Evolutionary conservation across 2,113 vertebrate genomes (phyloP), one percentile per base, ranked within the genome.

Genomic region (Perognathus longimembris): DNA sequence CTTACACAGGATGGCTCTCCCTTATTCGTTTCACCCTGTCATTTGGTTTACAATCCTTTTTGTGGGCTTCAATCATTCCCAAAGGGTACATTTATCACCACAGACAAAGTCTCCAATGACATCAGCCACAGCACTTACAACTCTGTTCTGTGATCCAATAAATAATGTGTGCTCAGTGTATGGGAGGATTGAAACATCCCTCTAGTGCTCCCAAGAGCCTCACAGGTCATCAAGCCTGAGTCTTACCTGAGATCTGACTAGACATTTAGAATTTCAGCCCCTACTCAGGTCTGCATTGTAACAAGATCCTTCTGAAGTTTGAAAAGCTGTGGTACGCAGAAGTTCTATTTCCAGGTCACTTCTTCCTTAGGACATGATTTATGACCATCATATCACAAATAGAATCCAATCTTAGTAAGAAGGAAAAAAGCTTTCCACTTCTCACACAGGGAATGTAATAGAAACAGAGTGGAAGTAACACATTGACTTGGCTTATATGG

Each of bases 41-140:
- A 90, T 82, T 95, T 91, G 45, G 75, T 95, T 96, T 96, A 92
- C 73, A 84, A 71, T 93, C 61, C 26, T 96, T 69, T 96, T 90
- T 96, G 94, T 93, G 88, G 89, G 91, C 92, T 80, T 28, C 66
- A 80, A 1, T 89, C 85, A 74, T 95, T 85, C 96, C 95, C 95
- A 89, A 85, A 94, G 94, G 95, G 90, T 45, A 21, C 88, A 90
- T 95, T 97, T 95, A 96, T 95, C 89, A 95, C 89, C 89, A 79
- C 61, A 85, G 87, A 69, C 81, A 94, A 95, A 91, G 90, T 79
- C 84, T 63, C 21, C 0, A 85, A 94, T 97, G 96, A 96, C 95
- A 96, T 97, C 95, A 97, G 85, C 89, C 73, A 89, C 78, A 91
- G 87, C 87, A 74, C 81, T 96, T 95, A 90, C 66, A 88, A 59